These are phyloP conservation scores for Halcyon smyrnensis DNA, from an alignment of 2,797 vertebrate species.

Conservation along the genomic window DNA sequence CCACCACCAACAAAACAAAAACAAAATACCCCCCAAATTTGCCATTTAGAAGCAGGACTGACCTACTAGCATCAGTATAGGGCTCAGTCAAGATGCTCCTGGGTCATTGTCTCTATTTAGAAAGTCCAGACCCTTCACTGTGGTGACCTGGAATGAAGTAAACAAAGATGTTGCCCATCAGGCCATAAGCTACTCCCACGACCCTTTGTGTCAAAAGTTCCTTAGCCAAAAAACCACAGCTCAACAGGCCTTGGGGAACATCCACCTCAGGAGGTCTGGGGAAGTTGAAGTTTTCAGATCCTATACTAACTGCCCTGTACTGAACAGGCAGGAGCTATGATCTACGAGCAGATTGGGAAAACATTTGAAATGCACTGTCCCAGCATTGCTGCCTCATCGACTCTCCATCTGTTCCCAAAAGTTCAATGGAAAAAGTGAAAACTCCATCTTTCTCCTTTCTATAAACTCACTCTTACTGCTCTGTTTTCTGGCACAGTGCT, in stretches of 20 bases:
- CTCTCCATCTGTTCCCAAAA: slow-evolving; percentile 61
- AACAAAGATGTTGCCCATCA: background rate
- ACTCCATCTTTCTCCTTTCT: background rate
- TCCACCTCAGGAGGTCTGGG: background rate
- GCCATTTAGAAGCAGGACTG: background rate
- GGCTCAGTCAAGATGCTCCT: background rate
- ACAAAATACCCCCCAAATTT: background rate
- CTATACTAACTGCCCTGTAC: background rate
- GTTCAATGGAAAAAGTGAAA: slow-evolving; percentile 24
- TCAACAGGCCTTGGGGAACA: background rate
- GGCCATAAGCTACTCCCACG: background rate
- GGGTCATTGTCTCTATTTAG: background rate
- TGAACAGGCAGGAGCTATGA: background rate
- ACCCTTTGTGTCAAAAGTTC: background rate
- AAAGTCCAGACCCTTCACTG: background rate
- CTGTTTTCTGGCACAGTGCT: background rate
- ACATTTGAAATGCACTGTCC: slow-evolving; percentile 37
- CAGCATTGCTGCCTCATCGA: slow-evolving; percentile 38
- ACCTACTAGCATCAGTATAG: background rate
- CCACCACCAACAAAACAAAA: background rate
- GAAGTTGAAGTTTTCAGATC: background rate
- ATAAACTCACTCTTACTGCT: background rate
- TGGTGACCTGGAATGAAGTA: background rate
- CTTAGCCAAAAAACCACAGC: background rate
- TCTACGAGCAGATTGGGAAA: slow-evolving; percentile 36